These are phyloP conservation scores for Myotis planiceps DNA, from an alignment of 2,797 vertebrate genomes.

Conservation along the genomic window DNA sequence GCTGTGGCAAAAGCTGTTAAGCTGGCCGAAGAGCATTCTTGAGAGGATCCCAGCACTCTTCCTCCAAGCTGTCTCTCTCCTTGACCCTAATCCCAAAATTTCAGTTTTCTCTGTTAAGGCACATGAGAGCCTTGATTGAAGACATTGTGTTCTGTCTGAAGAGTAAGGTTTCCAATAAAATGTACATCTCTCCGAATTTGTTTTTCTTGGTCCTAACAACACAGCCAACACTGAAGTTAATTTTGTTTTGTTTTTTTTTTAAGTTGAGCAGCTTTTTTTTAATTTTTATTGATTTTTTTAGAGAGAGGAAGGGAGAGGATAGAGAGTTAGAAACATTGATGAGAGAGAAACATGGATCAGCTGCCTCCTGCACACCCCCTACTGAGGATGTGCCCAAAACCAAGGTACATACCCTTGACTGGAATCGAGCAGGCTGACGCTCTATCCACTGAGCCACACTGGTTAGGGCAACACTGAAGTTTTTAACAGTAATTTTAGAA, in stretches of 20 bases:
- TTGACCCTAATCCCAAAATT: slow-evolving; percentile 18
- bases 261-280: not conserved
- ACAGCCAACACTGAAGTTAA: not conserved
- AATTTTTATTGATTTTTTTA: not conserved
- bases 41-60: slow-evolving; percentile 75
- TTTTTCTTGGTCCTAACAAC: slow-evolving; percentile 41
- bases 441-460: no score
- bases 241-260: not conserved
- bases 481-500: not conserved
- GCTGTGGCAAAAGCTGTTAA: slow-evolving; percentile 95
- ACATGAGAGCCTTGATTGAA: slow-evolving; percentile 56
- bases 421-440: no score
- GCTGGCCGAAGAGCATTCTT: slow-evolving; percentile 94
- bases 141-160: slow-evolving; percentile 61
- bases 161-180: slow-evolving; percentile 90
- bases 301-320: no score
- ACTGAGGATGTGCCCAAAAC: no score
- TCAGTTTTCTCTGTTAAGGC: slow-evolving; percentile 51
- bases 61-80: not conserved
- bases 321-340: no score
- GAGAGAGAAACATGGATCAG: no score
- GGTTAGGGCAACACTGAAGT: not conserved
- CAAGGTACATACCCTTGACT: no score
- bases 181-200: slow-evolving; percentile 51
- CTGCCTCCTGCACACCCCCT: no score